Conservation (phyloP, 2,113 vertebrate genomes). For the Phaethornis superciliosus region DNA sequence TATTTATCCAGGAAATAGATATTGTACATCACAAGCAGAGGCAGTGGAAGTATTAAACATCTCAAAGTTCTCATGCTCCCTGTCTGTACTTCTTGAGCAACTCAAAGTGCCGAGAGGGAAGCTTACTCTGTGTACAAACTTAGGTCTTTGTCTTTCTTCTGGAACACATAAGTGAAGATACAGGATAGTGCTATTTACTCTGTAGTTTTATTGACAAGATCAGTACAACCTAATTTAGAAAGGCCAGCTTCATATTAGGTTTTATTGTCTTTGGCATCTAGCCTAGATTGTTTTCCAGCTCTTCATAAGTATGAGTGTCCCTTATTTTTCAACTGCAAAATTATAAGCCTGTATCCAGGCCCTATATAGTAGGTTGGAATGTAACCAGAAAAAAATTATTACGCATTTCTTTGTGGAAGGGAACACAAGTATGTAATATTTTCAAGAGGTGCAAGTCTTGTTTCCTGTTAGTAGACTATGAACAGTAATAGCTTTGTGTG, state of each 20-base stretch:
- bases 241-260: background rate
- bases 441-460: background rate
- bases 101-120: background rate
- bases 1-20: conserved; percentile 59
- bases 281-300: background rate
- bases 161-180: background rate
- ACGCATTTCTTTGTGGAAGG: background rate
- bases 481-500: background rate
- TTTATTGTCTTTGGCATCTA: background rate
- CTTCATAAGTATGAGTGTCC: background rate
- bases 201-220: background rate
- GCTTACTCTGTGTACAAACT: background rate
- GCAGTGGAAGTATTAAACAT: conserved; percentile 43
- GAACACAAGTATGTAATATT: background rate
- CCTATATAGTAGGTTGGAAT: background rate
- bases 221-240: background rate
- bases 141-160: background rate
- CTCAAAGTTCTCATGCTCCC: background rate
- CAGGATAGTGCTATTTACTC: background rate
- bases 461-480: background rate
- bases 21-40: conserved; percentile 56
- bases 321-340: background rate
- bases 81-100: background rate
- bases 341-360: background rate
- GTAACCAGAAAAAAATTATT: background rate